Conservation (phyloP, 2,888 invertebrate species). For the Coronaproctus castanopsis region DNA sequence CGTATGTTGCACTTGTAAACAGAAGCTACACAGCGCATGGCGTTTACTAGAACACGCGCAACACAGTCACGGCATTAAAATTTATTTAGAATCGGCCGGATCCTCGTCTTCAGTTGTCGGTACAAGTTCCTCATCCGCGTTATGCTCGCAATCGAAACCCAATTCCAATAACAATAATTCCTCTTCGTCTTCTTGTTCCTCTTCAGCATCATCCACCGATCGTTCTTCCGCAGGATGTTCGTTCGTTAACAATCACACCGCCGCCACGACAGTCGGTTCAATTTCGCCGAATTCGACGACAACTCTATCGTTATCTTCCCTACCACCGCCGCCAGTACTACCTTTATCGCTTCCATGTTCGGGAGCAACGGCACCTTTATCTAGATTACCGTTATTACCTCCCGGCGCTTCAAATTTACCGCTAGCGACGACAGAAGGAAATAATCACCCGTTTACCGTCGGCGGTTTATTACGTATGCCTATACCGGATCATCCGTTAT, state of each 20-base stretch:
- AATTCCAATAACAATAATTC: constrained; percentile 30
- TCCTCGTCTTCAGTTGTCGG: constrained; percentile 18
- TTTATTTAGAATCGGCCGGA: constrained; percentile 46
- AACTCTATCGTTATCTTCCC: constrained; percentile 23
- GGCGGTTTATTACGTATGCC: constrained; percentile 53
- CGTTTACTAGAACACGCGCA: constrained; percentile 85
- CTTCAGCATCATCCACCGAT: constrained; percentile 33
- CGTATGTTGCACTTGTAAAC: constrained; percentile 84
- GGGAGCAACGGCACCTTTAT: constrained; percentile 17
- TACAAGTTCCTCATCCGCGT: constrained; percentile 16
- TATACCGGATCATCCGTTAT: constrained; percentile 33
- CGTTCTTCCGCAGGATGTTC: constrained; percentile 31
- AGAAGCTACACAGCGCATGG: constrained; percentile 85
- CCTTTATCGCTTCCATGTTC: too few relatives aligned
- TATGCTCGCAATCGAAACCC: constrained; percentile 15
- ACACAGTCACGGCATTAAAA: constrained; percentile 78
- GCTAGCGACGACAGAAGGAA: constrained; percentile 43
- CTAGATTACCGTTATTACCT: constrained; percentile 20
- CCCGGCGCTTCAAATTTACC: constrained; percentile 39
- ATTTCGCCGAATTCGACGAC: constrained; percentile 32
- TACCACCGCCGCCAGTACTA: constrained; percentile 13
- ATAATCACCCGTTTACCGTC: constrained; percentile 43
- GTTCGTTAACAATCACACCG: constrained; percentile 30
- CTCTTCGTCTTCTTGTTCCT: constrained; percentile 18
- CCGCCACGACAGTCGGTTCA: constrained; percentile 29